Percentiles rank a stretch among this genome's conserved stretches.
Evolutionary conservation across 2,113 vertebrate genomes (phyloP).

Genomic region (Varanus salvator): DNA sequence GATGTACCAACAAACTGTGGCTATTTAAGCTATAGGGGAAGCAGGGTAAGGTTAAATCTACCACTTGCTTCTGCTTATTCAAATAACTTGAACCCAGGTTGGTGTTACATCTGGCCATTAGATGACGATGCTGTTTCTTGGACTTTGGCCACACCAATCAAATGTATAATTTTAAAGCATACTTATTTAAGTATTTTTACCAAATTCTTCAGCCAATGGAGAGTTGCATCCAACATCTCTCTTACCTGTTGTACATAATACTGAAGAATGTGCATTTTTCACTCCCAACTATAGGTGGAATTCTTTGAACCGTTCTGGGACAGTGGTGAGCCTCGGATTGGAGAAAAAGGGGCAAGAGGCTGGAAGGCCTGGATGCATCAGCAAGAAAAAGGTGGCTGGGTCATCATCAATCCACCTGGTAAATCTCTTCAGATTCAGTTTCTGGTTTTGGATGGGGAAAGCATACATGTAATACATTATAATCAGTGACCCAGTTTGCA

Average conservation of each 20-base stretch:
- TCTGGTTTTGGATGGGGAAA: not conserved
- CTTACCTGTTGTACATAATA: not conserved
- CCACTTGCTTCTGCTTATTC: not conserved
- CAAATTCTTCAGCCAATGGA: no score
- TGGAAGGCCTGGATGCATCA: constrained; percentile 97
- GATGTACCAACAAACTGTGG: not conserved
- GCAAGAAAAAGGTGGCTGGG: constrained; percentile 96
- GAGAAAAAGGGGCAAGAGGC: constrained; percentile 90
- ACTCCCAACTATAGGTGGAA: constrained; percentile 80
- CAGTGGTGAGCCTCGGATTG: constrained; percentile 91
- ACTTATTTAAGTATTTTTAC: no score
- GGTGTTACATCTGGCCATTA: not conserved
- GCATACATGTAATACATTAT: accelerated
- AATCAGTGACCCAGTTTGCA: not conserved
- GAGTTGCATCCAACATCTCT: not conserved
- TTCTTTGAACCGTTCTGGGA: constrained; percentile 98
- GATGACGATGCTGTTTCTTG: not conserved
- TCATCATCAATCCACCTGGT: constrained; percentile 83
- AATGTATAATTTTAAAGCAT: not conserved
- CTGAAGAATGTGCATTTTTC: constrained; percentile 13
- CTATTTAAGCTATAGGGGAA: not conserved
- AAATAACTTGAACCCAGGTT: not conserved
- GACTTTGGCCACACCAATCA: not conserved
- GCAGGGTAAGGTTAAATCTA: not conserved
- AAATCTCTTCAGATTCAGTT: not conserved